phyloP scores from a whole-genome alignment of 1,140 invertebrate species.

The Mamestra configurata region DNA sequence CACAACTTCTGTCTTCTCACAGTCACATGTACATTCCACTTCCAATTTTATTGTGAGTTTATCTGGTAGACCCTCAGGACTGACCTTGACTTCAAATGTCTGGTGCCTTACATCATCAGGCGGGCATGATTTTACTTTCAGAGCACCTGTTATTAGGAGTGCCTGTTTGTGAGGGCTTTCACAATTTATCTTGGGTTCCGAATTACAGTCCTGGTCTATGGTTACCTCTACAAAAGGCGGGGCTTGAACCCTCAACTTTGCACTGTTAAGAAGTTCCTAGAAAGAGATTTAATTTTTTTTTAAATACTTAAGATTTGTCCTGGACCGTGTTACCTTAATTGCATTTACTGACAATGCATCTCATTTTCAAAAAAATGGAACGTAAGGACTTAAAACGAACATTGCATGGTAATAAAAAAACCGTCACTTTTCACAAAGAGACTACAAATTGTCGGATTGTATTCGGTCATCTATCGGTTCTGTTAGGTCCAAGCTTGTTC shows the following conservation, averaged over 20 bases:
- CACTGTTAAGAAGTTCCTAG: slow-evolving; percentile 26
- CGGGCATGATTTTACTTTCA: slow-evolving; percentile 65
- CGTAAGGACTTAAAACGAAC: too few relatives aligned
- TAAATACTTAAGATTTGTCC: not conserved
- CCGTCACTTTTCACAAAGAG: too few relatives aligned
- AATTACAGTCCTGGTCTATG: slow-evolving; percentile 64
- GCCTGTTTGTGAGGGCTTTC: slow-evolving; percentile 56
- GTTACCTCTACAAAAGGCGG: slow-evolving; percentile 63
- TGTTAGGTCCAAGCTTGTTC: too few relatives aligned
- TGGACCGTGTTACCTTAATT: too few relatives aligned
- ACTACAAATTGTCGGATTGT: too few relatives aligned
- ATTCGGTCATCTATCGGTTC: too few relatives aligned
- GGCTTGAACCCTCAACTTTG: slow-evolving; percentile 60
- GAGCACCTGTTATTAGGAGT: slow-evolving; percentile 60
- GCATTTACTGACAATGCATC: too few relatives aligned
- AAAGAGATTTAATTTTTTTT: not conserved
- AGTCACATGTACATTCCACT: slow-evolving; percentile 87
- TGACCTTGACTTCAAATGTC: slow-evolving; percentile 53
- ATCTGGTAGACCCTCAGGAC: slow-evolving; percentile 65
- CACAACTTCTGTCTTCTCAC: slow-evolving; percentile 85
- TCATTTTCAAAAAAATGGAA: too few relatives aligned
- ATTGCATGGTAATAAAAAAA: too few relatives aligned
- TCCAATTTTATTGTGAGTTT: slow-evolving; percentile 67
- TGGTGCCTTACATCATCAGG: slow-evolving; percentile 48
- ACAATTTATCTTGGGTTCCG: slow-evolving; percentile 60